Evolutionary conservation across 2,888 invertebrate species (phyloP).

Genomic region (Troglohyphantes excavatus): DNA sequence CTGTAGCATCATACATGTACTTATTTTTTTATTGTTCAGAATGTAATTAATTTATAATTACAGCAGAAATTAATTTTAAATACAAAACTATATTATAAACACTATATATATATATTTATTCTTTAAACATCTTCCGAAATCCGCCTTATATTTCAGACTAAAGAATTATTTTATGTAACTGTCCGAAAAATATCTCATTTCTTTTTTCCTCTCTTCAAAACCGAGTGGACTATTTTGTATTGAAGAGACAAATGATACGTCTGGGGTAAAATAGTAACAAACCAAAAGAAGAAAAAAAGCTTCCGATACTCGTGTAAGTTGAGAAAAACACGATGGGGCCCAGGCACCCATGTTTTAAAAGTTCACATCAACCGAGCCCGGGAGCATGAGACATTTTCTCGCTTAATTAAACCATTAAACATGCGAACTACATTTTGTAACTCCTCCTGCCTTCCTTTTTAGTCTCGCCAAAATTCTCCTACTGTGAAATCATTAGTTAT

Average conservation of each 20-base stretch:
- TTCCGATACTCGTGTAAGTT: not conserved
- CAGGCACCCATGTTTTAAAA: slow-evolving; percentile 32
- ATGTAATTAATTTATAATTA: too few species aligned
- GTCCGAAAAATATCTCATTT: not conserved
- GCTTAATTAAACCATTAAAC: slow-evolving; percentile 77
- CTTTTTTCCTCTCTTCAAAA: not conserved
- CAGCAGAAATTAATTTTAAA: too few species aligned
- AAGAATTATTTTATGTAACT: not conserved
- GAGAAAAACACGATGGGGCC: slow-evolving; percentile 34
- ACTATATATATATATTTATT: too few species aligned
- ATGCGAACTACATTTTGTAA: slow-evolving; percentile 65
- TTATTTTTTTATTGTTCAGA: too few species aligned
- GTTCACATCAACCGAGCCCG: slow-evolving; percentile 1
- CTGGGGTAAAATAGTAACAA: not conserved
- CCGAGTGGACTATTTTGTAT: not conserved
- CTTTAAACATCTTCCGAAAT: not conserved
- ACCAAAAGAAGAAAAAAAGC: not conserved
- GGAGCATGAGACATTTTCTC: slow-evolving; percentile 42
- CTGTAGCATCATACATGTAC: too few species aligned
- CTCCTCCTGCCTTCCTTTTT: slow-evolving; percentile 15
- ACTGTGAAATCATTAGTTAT: slow-evolving; percentile 69
- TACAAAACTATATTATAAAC: too few species aligned
- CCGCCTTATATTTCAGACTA: not conserved
- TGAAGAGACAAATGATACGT: slow-evolving; percentile 12
- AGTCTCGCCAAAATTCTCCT: slow-evolving; percentile 38